phyloP scores from a whole-genome alignment of 2,888 invertebrate genomes.

The Rhopalosiphum nymphaeae region DNA sequence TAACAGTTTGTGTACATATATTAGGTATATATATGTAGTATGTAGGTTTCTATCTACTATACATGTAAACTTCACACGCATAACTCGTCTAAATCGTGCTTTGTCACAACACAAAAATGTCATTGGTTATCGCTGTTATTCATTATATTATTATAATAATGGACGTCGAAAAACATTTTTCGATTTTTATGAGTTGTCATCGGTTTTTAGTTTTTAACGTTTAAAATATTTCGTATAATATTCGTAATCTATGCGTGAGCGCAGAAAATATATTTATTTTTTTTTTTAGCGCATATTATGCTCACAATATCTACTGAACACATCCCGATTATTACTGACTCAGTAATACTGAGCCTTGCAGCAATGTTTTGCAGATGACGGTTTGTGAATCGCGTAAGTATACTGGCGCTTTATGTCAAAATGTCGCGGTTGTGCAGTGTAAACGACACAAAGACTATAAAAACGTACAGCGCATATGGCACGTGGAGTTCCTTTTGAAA shows the following conservation, averaged over 20 bases:
- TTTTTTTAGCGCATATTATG: background rate
- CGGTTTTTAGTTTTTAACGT: background rate
- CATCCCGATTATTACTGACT: background rate
- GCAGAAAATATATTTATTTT: background rate
- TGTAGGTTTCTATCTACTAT: background rate
- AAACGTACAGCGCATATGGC: background rate
- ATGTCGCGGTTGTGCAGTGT: background rate
- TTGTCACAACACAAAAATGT: background rate
- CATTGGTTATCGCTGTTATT: background rate
- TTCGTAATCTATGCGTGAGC: background rate
- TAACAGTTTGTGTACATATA: background rate
- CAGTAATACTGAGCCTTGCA: background rate
- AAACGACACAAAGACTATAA: background rate
- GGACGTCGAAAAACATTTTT: background rate
- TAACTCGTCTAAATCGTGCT: background rate
- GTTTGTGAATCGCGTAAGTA: background rate
- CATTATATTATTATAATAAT: background rate
- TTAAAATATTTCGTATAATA: background rate
- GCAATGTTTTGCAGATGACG: slow-evolving; percentile 13
- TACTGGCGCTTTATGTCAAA: background rate
- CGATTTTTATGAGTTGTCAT: background rate
- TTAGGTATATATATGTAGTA: background rate
- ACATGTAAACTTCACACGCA: background rate
- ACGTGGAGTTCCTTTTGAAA: background rate
- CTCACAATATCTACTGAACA: background rate